phyloP scores from a whole-genome alignment of 2,113 vertebrate genomes.

The Erythrocebus patas region DNA sequence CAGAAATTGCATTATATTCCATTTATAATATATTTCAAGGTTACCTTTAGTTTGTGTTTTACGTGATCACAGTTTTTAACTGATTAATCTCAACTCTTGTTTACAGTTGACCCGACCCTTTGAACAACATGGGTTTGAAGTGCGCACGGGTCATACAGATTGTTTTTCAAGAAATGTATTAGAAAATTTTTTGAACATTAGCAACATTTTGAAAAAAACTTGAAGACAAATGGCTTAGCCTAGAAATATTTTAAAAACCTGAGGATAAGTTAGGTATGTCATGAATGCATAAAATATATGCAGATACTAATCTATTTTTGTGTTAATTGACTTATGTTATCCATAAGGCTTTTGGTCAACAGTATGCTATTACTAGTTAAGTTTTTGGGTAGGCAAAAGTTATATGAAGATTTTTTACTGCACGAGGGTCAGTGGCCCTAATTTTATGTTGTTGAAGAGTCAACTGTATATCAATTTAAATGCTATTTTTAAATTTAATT shows the following conservation, averaged over 20 bases:
- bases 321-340: not conserved
- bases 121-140: not conserved
- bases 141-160: not conserved
- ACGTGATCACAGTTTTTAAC: not conserved
- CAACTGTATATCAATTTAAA: not conserved
- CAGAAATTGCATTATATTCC: not conserved
- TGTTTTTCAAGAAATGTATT: not conserved
- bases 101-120: not conserved
- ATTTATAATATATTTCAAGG: not conserved
- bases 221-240: not conserved
- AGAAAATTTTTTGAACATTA: not conserved
- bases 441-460: not conserved
- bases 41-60: slow-evolving; percentile 28
- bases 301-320: not conserved
- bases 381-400: not conserved
- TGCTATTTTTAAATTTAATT: not conserved
- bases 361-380: not conserved
- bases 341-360: not conserved
- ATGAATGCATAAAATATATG: not conserved
- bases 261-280: not conserved
- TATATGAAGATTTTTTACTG: not conserved
- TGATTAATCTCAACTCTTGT: not conserved
- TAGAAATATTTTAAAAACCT: not conserved
- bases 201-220: not conserved
- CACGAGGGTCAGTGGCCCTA: not conserved